phyloP scores from a whole-genome alignment of 2,113 vertebrate genomes.

The Anarrhichthys ocellatus region DNA sequence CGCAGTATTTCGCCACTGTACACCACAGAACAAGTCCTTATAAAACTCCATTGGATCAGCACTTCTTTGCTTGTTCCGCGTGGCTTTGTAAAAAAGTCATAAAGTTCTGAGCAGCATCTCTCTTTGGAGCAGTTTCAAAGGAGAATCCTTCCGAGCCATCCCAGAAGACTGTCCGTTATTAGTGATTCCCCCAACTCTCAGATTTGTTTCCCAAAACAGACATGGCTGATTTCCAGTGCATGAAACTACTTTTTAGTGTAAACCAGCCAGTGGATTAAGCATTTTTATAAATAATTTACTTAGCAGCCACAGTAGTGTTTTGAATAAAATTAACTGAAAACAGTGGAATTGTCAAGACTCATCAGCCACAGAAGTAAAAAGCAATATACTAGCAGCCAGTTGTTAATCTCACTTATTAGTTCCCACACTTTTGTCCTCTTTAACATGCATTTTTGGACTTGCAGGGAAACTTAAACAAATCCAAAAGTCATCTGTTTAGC shows the following conservation, averaged over 20 bases:
- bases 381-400: slow-evolving; percentile 44
- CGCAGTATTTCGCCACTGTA: slow-evolving; percentile 29
- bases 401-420: slow-evolving; percentile 38
- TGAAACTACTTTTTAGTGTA: slow-evolving; percentile 69
- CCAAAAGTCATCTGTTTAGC: slow-evolving; percentile 41
- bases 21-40: slow-evolving; percentile 41
- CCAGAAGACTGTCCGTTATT: slow-evolving; percentile 8
- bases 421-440: slow-evolving; percentile 52
- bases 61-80: slow-evolving; percentile 46
- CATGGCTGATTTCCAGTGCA: slow-evolving; percentile 74
- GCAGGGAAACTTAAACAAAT: slow-evolving; percentile 51
- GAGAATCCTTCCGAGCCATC: slow-evolving; percentile 15
- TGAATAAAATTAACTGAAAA: slow-evolving; percentile 45
- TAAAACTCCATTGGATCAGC: slow-evolving; percentile 25
- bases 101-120: slow-evolving; percentile 52
- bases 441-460: slow-evolving; percentile 67
- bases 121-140: slow-evolving; percentile 39
- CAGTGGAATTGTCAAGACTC: slow-evolving; percentile 51
- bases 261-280: slow-evolving; percentile 62
- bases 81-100: slow-evolving; percentile 44
- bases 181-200: slow-evolving; percentile 26
- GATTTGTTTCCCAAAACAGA: slow-evolving; percentile 52
- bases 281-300: slow-evolving; percentile 46
- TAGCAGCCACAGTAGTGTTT: slow-evolving; percentile 68
- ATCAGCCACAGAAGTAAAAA: slow-evolving; percentile 46